Evolutionary conservation across 2,888 invertebrate genomes (phyloP).

Genomic region (Hemistola chrysoprasaria): DNA sequence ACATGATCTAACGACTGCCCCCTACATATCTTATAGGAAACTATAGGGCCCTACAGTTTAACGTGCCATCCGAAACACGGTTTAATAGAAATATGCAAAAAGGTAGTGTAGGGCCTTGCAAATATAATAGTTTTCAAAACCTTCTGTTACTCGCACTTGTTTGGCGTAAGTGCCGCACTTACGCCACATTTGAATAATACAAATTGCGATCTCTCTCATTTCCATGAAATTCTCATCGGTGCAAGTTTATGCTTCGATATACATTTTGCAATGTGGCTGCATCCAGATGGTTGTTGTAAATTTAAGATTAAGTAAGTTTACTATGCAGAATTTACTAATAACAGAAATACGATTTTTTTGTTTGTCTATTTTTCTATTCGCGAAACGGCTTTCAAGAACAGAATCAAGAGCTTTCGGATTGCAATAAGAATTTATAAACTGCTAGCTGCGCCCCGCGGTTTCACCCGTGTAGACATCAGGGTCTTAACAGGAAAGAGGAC

Average conservation of each 20-base stretch:
- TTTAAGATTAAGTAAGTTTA: background rate
- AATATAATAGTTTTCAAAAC: too few species aligned
- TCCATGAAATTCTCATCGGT: conserved; percentile 7
- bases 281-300: conserved; percentile 8
- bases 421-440: too few species aligned
- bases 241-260: conserved; percentile 6
- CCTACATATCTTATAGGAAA: too few species aligned
- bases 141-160: background rate
- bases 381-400: conserved; percentile 4
- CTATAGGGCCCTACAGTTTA: too few species aligned
- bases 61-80: too few species aligned
- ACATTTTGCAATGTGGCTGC: conserved; percentile 5
- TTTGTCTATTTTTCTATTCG: background rate
- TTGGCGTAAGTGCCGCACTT: background rate
- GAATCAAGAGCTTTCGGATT: too few species aligned
- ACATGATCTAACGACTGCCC: too few species aligned
- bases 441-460: too few species aligned
- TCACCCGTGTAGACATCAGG: too few species aligned
- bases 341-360: background rate
- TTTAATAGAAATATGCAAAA: too few species aligned
- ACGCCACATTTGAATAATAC: conserved; percentile 9
- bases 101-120: too few species aligned
- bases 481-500: too few species aligned
- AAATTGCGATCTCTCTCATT: conserved; percentile 10
- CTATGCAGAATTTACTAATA: background rate